phyloP scores from a whole-genome alignment of 1,140 invertebrate species.

The Drosophila cardini region DNA sequence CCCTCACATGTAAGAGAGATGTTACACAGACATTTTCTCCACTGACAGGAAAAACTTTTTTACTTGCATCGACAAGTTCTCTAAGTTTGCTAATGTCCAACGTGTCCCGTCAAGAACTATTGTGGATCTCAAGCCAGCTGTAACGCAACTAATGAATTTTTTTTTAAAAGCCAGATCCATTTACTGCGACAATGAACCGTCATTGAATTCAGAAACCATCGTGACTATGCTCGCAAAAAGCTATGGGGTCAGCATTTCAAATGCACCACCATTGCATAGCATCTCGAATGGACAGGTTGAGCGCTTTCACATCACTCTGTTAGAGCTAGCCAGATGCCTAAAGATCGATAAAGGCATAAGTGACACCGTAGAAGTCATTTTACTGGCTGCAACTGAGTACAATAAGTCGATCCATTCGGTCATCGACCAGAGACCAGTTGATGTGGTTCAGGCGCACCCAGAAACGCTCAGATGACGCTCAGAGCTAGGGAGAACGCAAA shows the following conservation, averaged over 20 bases:
- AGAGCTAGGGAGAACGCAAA: slow-evolving; percentile 20
- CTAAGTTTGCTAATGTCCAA: slow-evolving; percentile 23
- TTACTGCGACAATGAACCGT: too few species aligned
- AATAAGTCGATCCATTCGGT: slow-evolving; percentile 2
- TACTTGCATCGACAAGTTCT: slow-evolving; percentile 31
- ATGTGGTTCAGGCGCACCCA: not conserved
- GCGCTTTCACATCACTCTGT: too few species aligned
- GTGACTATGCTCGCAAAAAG: not conserved
- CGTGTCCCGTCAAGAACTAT: slow-evolving; percentile 17
- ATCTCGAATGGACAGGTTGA: too few species aligned
- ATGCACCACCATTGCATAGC: not conserved
- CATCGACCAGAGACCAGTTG: not conserved
- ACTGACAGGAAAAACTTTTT: slow-evolving; percentile 28
- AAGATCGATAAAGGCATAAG: too few species aligned
- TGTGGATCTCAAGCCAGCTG: slow-evolving; percentile 26
- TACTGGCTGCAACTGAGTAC: not conserved
- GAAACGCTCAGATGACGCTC: too few species aligned
- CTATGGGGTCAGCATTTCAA: not conserved
- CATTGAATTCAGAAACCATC: too few species aligned
- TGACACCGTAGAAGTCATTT: not conserved
- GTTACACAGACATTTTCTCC: slow-evolving; percentile 17
- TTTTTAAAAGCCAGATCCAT: too few species aligned
- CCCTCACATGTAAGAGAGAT: slow-evolving; percentile 25
- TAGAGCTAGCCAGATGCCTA: too few species aligned
- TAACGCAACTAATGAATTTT: slow-evolving; percentile 12